Percentiles rank a stretch among this genome's conserved stretches.
phyloP scores from a whole-genome alignment of 2,113 vertebrate species.

The Bettongia penicillata region DNA sequence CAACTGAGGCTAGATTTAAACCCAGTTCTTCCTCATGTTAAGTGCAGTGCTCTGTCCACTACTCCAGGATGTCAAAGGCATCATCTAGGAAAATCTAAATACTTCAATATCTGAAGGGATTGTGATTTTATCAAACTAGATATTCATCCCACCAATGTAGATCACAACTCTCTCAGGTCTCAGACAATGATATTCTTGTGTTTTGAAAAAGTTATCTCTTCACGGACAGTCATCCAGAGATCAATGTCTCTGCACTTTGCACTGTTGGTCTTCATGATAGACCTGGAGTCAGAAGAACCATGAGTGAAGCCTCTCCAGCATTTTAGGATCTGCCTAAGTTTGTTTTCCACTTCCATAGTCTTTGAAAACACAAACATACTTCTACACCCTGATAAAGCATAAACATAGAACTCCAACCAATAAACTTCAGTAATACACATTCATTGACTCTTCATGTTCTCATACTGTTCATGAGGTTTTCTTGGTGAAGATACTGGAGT shows the following conservation, averaged over 20 bases:
- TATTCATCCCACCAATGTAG: neutral
- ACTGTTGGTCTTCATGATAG: neutral
- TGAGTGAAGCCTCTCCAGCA: neutral
- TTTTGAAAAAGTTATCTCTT: neutral
- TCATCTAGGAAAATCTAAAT: neutral
- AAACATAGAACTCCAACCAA: neutral
- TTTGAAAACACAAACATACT: neutral
- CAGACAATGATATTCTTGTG: neutral
- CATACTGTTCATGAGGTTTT: neutral
- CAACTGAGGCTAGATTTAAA: neutral
- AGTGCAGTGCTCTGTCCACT: neutral
- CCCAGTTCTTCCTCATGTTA: neutral
- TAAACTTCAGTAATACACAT: neutral
- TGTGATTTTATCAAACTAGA: neutral
- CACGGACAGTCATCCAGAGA: neutral
- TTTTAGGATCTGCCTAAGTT: neutral
- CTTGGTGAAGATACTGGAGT: neutral
- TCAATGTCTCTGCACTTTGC: neutral
- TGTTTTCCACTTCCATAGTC: neutral
- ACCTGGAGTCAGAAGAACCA: neutral
- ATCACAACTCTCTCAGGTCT: neutral
- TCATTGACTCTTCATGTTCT: neutral
- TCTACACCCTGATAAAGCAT: neutral
- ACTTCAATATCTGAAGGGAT: neutral
- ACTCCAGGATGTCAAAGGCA: neutral